Conservation (phyloP, 2,113 vertebrate species). For the Lagenorhynchus albirostris region DNA sequence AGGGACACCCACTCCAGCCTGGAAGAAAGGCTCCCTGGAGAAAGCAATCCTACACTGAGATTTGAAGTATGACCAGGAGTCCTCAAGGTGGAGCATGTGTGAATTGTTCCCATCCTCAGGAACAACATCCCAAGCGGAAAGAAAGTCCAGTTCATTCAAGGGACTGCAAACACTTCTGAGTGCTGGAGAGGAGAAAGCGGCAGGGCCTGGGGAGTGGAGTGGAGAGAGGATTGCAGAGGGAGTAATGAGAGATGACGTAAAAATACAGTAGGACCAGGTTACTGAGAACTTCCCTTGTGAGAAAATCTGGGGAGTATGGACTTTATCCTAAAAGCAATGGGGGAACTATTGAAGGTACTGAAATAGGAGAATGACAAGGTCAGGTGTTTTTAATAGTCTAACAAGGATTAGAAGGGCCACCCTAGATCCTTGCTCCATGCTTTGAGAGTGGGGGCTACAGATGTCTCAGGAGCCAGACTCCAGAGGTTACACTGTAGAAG, state of each 20-base stretch:
- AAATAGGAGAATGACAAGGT: background rate
- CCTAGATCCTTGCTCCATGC: background rate
- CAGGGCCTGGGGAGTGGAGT: rapidly evolving
- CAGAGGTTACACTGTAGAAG: background rate
- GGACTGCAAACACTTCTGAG: background rate
- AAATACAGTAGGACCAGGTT: background rate
- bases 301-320: background rate
- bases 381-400: background rate
- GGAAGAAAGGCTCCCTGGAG: background rate
- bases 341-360: background rate
- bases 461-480: background rate
- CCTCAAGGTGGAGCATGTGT: too few relatives aligned
- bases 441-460: background rate
- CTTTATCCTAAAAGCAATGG: background rate
- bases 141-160: background rate
- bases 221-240: background rate
- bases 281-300: background rate
- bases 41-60: background rate
- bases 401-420: background rate
- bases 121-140: background rate
- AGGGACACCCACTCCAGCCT: background rate
- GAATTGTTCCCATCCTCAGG: background rate
- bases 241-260: background rate
- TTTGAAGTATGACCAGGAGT: background rate
- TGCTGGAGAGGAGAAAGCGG: background rate